Conservation (phyloP, 2,113 vertebrate species). For the Melanerpes formicivorus region DNA sequence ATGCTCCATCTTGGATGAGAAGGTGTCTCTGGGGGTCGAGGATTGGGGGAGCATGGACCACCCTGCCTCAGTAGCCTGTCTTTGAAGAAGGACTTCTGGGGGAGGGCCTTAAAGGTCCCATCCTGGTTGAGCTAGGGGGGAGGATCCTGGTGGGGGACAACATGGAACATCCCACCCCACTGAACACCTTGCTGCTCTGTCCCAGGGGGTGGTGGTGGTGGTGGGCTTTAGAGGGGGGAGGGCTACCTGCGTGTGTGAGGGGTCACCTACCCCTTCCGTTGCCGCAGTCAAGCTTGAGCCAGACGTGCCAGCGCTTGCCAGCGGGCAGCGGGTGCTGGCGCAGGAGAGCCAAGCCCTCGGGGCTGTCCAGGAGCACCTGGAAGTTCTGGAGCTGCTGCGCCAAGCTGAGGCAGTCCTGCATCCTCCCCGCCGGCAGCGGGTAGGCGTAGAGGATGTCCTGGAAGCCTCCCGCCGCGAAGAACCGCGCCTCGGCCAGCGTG, state of each 20-base stretch:
- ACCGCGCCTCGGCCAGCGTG: constrained; percentile 81
- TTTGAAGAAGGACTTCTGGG: no score
- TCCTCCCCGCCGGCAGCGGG: constrained; percentile 78
- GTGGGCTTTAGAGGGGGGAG: no score
- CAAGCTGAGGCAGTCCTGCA: constrained; percentile 76
- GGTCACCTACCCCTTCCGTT: constrained; percentile 78
- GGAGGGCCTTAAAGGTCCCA: rapidly evolving
- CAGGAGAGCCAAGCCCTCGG: constrained; percentile 70
- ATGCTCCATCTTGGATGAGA: rapidly evolving
- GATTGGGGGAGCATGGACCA: background rate
- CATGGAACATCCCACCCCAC: no score
- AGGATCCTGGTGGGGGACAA: background rate
- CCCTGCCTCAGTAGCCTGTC: rapidly evolving
- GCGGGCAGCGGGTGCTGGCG: constrained; percentile 50
- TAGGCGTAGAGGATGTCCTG: constrained; percentile 88
- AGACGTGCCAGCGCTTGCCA: constrained; percentile 78
- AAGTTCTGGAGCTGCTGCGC: constrained; percentile 77
- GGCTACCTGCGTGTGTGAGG: background rate
- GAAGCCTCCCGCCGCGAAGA: constrained; percentile 84
- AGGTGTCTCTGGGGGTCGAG: background rate
- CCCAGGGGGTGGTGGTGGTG: rapidly evolving
- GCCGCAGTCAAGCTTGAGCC: constrained; percentile 86
- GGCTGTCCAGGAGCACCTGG: constrained; percentile 82
- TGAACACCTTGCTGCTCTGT: background rate
- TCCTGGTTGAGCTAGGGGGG: rapidly evolving